A percentile compares a stretch with the other conserved stretches of the same genome.
phyloP scores from a whole-genome alignment of 2,888 invertebrate genomes.

The Drosophila nigricruria region DNA sequence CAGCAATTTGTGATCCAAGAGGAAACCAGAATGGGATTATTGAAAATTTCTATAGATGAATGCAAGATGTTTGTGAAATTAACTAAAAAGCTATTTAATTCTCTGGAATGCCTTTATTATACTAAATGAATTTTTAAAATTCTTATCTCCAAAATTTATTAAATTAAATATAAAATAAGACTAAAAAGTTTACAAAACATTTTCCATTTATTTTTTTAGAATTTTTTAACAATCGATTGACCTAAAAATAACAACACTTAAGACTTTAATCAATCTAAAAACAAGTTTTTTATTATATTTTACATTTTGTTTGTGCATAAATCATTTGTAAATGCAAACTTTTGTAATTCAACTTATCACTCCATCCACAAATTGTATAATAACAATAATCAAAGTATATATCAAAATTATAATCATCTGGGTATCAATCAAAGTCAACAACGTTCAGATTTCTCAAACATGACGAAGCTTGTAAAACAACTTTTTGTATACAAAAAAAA shows the following conservation, averaged over 20 bases:
- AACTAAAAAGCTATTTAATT: no score
- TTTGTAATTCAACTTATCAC: neutral
- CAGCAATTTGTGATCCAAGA: neutral
- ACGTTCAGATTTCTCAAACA: constrained; percentile 31
- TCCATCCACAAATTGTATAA: constrained; percentile 14
- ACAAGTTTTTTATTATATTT: neutral
- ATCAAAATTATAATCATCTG: constrained; percentile 46
- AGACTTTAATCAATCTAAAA: neutral
- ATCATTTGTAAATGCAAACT: constrained; percentile 6
- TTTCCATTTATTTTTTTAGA: no score
- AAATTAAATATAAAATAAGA: no score
- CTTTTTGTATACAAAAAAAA: no score
- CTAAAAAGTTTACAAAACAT: no score
- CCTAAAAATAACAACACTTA: neutral
- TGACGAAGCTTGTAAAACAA: constrained; percentile 40
- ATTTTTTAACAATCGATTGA: neutral
- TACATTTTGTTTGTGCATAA: constrained; percentile 4
- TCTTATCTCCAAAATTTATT: no score
- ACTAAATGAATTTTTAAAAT: no score
- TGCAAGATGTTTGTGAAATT: no score
- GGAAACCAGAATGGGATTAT: neutral
- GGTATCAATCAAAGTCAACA: constrained; percentile 56
- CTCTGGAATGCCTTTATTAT: no score
- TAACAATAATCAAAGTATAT: neutral
- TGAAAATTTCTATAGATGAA: neutral